Evolutionary conservation across 2,888 invertebrate species (phyloP), one percentile per base, ranked within the genome.

Genomic region (Coleophora flavipennella): DNA sequence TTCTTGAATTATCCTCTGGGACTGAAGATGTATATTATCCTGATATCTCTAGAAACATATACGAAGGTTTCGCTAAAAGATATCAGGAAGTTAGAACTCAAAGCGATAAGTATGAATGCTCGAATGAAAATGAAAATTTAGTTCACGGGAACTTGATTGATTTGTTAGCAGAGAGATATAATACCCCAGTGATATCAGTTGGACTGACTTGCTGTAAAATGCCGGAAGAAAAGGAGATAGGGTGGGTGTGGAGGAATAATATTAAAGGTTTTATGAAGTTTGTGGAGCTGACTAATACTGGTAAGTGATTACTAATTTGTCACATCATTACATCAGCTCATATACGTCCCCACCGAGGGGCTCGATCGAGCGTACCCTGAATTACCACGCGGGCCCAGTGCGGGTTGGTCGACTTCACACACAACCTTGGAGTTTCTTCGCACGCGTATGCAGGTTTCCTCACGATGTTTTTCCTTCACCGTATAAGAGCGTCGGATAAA

Each of bases 171-270:
- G 87, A 88, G 25, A 84, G 88, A 55, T 91, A 87, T 52, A 83
- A 88, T 38, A 84, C 88, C 1, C 91, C 93, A 0, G 79, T 92
- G 62, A 80, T 92, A 36, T 90, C 92, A 0, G 86, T 91, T 3
- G 91, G 93, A 12, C 67, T 96, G 20, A 90, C 91, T 39, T 96
- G 96, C 57, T 96, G 96, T 62, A 92, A 92, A 52, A 93, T 93
- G 87, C 95, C 96, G 0, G 58, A 68, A 0, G 84, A 88, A n/a
- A 70, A 62, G 0, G 85, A 89, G 35, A 85, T 95, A n/a, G 90
- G 89, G 0, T 84, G 84, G 46, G 86, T 92, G 8, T 94, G 94
- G 93, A 87, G 90, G 49, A 87, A 89, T 43, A 90, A 90, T 57
- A 59, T 92, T 37, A 77, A 76, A 12, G 89, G 90, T 3, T 77